Percentiles rank a stretch among this genome's conserved stretches.
Evolutionary conservation across 2,888 invertebrate genomes (phyloP).

Genomic region (Lochmaea capreae): DNA sequence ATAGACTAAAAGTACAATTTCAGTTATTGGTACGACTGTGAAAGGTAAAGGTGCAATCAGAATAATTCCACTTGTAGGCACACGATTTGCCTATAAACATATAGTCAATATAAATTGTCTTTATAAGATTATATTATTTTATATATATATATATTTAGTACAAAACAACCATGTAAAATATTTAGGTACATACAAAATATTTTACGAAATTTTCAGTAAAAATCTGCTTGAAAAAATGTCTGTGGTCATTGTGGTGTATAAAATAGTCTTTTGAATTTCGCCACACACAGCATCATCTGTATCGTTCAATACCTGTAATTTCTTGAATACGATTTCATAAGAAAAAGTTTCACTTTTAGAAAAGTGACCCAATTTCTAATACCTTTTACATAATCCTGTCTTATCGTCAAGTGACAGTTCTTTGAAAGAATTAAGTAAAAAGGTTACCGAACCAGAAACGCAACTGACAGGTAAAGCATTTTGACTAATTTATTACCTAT

Average conservation of each 20-base stretch:
- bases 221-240: too few species aligned
- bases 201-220: too few species aligned
- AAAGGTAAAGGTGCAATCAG: too few species aligned
- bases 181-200: too few species aligned
- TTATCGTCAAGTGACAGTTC: neutral
- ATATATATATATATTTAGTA: too few species aligned
- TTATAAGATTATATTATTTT: too few species aligned
- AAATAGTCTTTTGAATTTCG: neutral
- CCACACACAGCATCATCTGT: neutral
- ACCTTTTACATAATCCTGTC: conserved; percentile 1
- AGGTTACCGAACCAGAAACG: neutral
- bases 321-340: neutral
- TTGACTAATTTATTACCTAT: conserved; percentile 3
- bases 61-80: too few species aligned
- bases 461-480: neutral
- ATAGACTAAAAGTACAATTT: too few species aligned
- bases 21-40: too few species aligned
- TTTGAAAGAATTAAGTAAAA: neutral
- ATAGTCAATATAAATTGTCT: too few species aligned
- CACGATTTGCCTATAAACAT: too few species aligned
- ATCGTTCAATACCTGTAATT: conserved; percentile 1
- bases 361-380: conserved; percentile 5
- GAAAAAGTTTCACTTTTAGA: conserved; percentile 4
- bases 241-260: neutral
- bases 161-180: too few species aligned